These are phyloP conservation scores for Diglossa cyanea DNA, from an alignment of 2,797 vertebrate genomes.

Conservation along the genomic window DNA sequence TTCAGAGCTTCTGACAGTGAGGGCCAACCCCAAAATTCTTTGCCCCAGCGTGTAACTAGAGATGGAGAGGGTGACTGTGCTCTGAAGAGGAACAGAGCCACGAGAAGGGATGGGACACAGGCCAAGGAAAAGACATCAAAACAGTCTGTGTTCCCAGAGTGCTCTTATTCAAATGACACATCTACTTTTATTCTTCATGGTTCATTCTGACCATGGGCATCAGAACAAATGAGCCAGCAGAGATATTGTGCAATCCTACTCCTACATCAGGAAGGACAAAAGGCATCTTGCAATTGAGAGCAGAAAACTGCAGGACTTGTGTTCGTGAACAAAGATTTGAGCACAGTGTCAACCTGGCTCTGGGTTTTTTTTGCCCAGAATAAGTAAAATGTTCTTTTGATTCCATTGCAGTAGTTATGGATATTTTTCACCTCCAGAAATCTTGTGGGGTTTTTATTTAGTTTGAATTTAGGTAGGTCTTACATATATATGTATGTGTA, in stretches of 20 bases:
- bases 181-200: constrained; percentile 33
- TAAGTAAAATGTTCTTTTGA: neutral
- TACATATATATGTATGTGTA: neutral
- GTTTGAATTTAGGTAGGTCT: neutral
- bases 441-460: neutral
- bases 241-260: neutral
- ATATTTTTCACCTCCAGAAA: neutral
- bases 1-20: constrained; percentile 7
- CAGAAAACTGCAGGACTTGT: neutral
- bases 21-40: constrained; percentile 1
- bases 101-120: neutral
- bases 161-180: neutral
- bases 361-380: neutral
- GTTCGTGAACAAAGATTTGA: neutral
- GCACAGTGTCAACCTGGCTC: neutral
- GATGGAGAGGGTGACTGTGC: neutral
- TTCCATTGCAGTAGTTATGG: neutral
- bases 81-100: constrained; percentile 4
- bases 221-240: constrained; percentile 16
- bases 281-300: neutral
- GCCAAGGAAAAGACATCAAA: neutral
- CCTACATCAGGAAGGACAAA: neutral
- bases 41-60: neutral
- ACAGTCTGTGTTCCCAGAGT: neutral
- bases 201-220: constrained; percentile 7